Evolutionary conservation across 2,113 vertebrate species (phyloP).

Genomic region (Aviceda subcristata): DNA sequence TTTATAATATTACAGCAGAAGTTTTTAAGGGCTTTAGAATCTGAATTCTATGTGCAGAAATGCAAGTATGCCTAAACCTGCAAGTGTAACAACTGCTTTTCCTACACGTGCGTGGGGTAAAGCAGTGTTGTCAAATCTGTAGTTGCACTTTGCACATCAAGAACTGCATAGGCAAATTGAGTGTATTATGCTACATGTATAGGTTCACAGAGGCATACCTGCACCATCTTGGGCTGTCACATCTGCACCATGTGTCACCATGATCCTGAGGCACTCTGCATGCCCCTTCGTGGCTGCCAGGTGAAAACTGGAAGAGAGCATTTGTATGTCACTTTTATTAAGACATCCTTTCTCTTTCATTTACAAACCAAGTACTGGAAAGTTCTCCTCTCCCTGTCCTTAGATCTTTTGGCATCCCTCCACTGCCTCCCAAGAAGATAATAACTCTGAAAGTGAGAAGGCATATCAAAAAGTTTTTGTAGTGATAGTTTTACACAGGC

Average conservation of each 20-base stretch:
- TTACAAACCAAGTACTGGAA: neutral
- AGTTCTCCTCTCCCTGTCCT: neutral
- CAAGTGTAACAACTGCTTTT: neutral
- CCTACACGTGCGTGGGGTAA: neutral
- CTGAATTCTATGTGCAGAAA: neutral
- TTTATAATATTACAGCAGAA: neutral
- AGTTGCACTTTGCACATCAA: neutral
- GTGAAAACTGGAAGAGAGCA: conserved; percentile 82
- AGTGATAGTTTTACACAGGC: neutral
- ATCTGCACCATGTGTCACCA: conserved; percentile 89
- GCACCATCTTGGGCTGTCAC: conserved; percentile 83
- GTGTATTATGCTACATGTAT: neutral
- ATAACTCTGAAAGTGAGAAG: neutral
- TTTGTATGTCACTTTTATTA: neutral
- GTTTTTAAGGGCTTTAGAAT: neutral
- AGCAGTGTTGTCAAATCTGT: neutral
- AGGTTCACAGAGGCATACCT: conserved; percentile 72
- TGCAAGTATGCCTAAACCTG: neutral
- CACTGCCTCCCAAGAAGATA: neutral
- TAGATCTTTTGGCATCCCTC: neutral
- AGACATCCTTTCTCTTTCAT: neutral
- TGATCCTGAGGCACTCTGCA: conserved; percentile 86
- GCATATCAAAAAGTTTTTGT: neutral
- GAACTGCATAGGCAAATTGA: neutral
- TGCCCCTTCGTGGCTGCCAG: conserved; percentile 88